Evolutionary conservation across 2,113 vertebrate species (phyloP).

Genomic region (Rhegmatorhina hoffmannsi): DNA sequence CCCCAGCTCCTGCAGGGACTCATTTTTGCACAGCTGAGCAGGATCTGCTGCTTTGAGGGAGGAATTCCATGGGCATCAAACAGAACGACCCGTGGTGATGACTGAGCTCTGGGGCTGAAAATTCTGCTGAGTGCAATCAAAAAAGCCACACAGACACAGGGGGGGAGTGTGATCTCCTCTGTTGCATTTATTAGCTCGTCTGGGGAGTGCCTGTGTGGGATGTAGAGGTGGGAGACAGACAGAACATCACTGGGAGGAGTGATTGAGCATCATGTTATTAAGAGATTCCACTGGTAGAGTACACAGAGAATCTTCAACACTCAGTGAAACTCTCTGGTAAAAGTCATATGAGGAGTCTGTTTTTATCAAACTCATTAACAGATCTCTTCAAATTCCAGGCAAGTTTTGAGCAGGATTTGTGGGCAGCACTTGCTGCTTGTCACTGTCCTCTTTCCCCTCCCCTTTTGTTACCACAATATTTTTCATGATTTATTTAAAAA

Average conservation of each 20-base stretch:
- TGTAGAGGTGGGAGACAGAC: neutral
- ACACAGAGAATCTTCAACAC: neutral
- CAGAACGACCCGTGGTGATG: neutral
- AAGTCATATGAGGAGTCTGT: neutral
- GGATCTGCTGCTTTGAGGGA: neutral
- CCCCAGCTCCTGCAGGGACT: neutral
- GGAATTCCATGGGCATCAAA: neutral
- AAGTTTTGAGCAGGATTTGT: neutral
- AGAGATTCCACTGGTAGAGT: neutral
- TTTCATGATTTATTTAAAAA: neutral
- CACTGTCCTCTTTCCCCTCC: accelerated
- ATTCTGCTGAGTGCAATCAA: neutral
- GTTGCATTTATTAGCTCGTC: neutral
- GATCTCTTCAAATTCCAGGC: neutral
- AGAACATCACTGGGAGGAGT: neutral
- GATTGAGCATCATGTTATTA: neutral
- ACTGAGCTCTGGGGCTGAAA: neutral
- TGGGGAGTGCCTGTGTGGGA: neutral
- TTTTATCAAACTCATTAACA: neutral
- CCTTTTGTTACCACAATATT: neutral
- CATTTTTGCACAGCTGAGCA: neutral
- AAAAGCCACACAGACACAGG: neutral
- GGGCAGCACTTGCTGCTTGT: neutral
- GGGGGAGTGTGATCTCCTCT: neutral
- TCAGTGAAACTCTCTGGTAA: neutral